Base-by-base conservation (phyloP, 2,113 vertebrate genomes). In the Furnarius figulus region DNA sequence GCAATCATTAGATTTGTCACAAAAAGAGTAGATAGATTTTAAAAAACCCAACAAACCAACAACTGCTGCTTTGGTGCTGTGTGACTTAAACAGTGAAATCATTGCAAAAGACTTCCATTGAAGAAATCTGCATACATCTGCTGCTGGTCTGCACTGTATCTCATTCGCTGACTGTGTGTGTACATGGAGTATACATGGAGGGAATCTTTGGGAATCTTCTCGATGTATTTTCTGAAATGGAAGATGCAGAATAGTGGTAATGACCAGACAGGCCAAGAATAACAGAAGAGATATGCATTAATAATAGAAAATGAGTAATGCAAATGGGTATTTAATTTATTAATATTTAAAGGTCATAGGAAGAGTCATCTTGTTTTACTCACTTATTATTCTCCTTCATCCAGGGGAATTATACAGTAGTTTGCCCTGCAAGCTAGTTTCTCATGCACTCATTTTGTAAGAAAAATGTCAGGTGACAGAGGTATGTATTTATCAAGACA, bases 11-110 rank as follows among this genome's bases (percentile, higher is more conserved):
- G 42, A 49, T 95, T 96, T 95, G 72, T 92, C 75, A 97, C 35
- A 95, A 90, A 94, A 84, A 95, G 71, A 79, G 72, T 90, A 96
- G 96, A 97, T 83, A 73, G 62, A 37, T 78, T 89, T 63, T 75
- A 22, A 33, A 49, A 23, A 35, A 9, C 2, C 8, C 14, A 42
- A 58, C 35, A 35, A 7, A 30, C 44, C 15, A 18, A 42, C 82
- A 87, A 93, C 86, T 91, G 80, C 76, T 95, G 81, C 40, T 58
- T 90, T 82, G 40, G 46, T 93, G 50, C 47, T 73, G 39, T 74
- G 80, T 49, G 66, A 96, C 56, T 91, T 93, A 89, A 77, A 85
- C 52, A 94, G 86, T 63, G 79, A 87, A 95, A 91, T 84, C 65
- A 87, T 30, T 79, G 85, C 65, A 85, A 46, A 4, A 87, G 85